phyloP scores from a whole-genome alignment of 2,113 vertebrate genomes.

The Lucifuga dentata region DNA sequence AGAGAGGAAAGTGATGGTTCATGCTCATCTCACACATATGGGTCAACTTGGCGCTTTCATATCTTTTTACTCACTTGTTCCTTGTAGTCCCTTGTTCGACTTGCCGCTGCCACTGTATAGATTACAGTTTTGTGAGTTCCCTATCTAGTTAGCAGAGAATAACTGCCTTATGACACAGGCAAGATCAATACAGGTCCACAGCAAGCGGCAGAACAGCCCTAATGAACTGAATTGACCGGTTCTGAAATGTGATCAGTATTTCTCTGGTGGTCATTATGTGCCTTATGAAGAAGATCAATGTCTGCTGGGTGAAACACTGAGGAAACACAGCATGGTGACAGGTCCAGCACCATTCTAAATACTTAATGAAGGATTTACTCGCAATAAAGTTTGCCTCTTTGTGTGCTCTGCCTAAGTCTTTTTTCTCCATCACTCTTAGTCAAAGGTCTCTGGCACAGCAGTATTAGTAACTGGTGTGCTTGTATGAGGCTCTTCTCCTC shows the following conservation, averaged over 20 bases:
- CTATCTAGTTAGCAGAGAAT: constrained; percentile 68
- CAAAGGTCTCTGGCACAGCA: constrained; percentile 56
- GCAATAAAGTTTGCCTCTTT: constrained; percentile 59
- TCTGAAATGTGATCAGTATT: constrained; percentile 83
- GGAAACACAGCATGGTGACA: constrained; percentile 68
- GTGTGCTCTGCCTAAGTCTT: constrained; percentile 16
- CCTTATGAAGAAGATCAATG: constrained; percentile 83
- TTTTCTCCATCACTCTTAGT: constrained; percentile 32
- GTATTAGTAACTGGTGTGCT: constrained; percentile 76
- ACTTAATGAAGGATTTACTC: constrained; percentile 79
- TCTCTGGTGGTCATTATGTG: constrained; percentile 81
- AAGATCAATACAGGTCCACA: constrained; percentile 74
- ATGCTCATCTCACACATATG: constrained; percentile 13
- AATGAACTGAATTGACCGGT: constrained; percentile 80
- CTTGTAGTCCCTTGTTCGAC: constrained; percentile 38
- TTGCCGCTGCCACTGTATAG: constrained; percentile 43
- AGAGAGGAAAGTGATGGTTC: constrained; percentile 48
- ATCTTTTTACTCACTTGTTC: constrained; percentile 47
- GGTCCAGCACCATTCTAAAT: constrained; percentile 73
- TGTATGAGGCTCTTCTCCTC: constrained; percentile 74
- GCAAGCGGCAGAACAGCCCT: constrained; percentile 76
- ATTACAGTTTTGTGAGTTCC: constrained; percentile 64
- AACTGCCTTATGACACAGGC: constrained; percentile 69
- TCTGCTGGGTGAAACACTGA: constrained; percentile 74
- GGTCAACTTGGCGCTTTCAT: constrained; percentile 25